A percentile compares a stretch with the other conserved stretches of the same genome.
phyloP scores from a whole-genome alignment of 2,888 invertebrate genomes.

The Vanessa cardui region DNA sequence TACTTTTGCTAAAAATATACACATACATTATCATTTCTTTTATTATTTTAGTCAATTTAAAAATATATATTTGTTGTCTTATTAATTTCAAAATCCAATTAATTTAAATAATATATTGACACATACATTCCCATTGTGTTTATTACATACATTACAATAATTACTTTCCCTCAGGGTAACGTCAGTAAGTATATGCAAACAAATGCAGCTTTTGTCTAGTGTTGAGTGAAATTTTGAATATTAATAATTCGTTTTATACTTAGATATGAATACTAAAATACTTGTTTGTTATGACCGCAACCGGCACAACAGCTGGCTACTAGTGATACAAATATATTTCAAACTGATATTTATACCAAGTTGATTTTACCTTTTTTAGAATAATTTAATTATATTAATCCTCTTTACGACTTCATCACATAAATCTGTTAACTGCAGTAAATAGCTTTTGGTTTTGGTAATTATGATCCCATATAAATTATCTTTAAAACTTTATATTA shows the following conservation, averaged over 20 bases:
- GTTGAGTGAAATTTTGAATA: conserved; percentile 6
- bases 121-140: neutral
- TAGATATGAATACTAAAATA: neutral
- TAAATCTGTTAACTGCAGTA: too few species aligned
- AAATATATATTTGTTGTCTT: neutral
- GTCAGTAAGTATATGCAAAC: neutral
- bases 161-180: neutral
- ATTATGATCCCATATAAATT: too few species aligned
- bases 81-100: neutral
- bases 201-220: neutral
- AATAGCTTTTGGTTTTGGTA: too few species aligned
- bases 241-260: neutral
- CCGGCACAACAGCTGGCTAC: conserved; percentile 1
- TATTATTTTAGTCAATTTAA: too few species aligned
- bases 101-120: neutral
- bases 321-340: neutral
- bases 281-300: neutral
- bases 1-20: too few species aligned
- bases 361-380: neutral
- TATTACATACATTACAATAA: neutral
- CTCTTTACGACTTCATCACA: too few species aligned
- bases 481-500: too few species aligned
- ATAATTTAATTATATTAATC: too few species aligned
- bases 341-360: neutral
- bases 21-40: too few species aligned